Evolutionary conservation across 2,888 invertebrate species (phyloP), one percentile per base, ranked within the genome.

Genomic region (Frankliniella intonsa): DNA sequence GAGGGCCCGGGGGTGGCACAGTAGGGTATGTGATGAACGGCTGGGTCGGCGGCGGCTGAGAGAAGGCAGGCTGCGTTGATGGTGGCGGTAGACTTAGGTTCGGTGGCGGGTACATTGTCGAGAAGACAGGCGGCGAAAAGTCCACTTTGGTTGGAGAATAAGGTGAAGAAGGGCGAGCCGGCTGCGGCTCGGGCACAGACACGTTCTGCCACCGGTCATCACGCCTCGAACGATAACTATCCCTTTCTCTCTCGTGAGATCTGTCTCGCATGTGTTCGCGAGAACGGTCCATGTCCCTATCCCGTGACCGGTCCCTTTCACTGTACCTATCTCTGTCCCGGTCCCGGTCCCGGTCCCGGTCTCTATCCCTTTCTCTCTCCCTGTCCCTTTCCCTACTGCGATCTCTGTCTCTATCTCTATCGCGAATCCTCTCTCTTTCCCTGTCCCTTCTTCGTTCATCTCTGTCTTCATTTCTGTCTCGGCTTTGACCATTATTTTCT

Each of bases 61-160:
- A 69, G 79, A 79, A 50, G 82, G 80, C 3, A 25, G 50, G 84
- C 65, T 38, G 83, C 80, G 80, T 82, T 55, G 79, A 83, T 55
- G 81, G 84, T 80, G 50, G 83, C 25, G 80, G 62, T 38, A 83
- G 82, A 49, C 65, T 82, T 27, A 81, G 81, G 80, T 50, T 65
- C 27, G 69, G 69, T 19, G 69, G 51, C n/a, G 55, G 81, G 49
- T 80, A 51, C 80, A 50, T 82, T 81, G 55, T n/a, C 25, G 49
- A 49, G 49, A 81, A 49, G 69, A 49, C 65, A 9, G 80, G 83
- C 76, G 76, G 80, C 38, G 11, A 51, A 9, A 25, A 25, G 12
- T 76, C 69, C 69, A 76, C 83, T 19, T 83, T 81, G 19, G 85
- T 83, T 17, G 85, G 84, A 27, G 84, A 84, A 79, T 85, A 85